Conservation (phyloP, 1,140 invertebrate species). For the Sitophilus oryzae region DNA sequence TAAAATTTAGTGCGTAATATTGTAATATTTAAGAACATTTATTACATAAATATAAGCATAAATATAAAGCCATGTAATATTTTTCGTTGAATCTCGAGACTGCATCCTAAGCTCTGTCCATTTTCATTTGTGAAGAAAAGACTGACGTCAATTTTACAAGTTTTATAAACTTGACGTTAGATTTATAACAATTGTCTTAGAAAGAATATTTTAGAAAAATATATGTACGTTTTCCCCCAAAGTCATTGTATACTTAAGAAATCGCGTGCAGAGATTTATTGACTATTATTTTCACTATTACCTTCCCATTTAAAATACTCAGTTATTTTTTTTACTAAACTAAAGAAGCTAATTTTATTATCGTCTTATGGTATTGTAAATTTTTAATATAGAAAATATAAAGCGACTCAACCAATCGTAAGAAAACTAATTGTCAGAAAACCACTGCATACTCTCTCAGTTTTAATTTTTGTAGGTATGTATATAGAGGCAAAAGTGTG, state of each 20-base stretch:
- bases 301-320: neutral
- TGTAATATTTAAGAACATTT: no score
- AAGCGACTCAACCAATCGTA: no score
- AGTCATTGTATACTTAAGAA: conserved; percentile 12
- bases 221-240: conserved; percentile 9
- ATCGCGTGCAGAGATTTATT: neutral
- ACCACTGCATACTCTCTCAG: neutral
- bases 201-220: conserved; percentile 4
- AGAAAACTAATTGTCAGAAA: conserved; percentile 1
- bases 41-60: no score
- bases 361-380: no score
- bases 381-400: no score
- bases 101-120: conserved; percentile 18
- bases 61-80: neutral
- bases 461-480: conserved; percentile 24
- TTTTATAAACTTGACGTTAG: conserved; percentile 23
- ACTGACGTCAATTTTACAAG: conserved; percentile 25
- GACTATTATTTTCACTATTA: neutral
- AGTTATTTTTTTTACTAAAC: neutral
- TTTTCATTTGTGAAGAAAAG: conserved; percentile 23
- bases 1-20: no score
- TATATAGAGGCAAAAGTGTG: conserved; percentile 19
- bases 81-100: neutral
- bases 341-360: no score
- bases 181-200: conserved; percentile 15